Conservation (phyloP, 1,140 invertebrate genomes). For the Helicorthomorpha holstii region DNA sequence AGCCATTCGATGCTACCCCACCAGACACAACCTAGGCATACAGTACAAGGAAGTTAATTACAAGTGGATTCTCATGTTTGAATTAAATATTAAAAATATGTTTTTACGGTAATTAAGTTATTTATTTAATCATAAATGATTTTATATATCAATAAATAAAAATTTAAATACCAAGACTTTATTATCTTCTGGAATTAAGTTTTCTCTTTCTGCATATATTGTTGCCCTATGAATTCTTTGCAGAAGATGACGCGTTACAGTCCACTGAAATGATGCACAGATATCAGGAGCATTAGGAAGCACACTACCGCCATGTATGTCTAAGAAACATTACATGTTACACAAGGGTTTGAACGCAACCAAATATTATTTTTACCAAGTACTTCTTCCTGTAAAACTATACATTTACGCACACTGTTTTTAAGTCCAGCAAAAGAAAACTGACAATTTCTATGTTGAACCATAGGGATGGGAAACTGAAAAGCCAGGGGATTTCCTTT, state of each 20-base stretch:
- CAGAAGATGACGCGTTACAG: constrained; percentile 57
- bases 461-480: constrained; percentile 41
- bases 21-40: constrained; percentile 84
- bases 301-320: constrained; percentile 40
- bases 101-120: too few relatives aligned
- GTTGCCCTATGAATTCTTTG: constrained; percentile 66
- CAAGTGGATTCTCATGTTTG: constrained; percentile 22
- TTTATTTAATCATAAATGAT: neutral
- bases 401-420: constrained; percentile 30
- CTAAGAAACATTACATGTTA: constrained; percentile 16
- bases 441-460: constrained; percentile 47
- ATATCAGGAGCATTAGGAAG: constrained; percentile 65
- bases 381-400: constrained; percentile 38
- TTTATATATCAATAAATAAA: neutral
- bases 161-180: constrained; percentile 11
- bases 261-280: constrained; percentile 65
- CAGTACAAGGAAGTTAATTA: too few relatives aligned
- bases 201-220: constrained; percentile 40
- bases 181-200: constrained; percentile 13
- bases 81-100: constrained; percentile 4
- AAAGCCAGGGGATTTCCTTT: constrained; percentile 48
- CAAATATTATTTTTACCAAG: constrained; percentile 27
- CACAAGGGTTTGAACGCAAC: neutral
- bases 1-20: constrained; percentile 85
- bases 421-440: constrained; percentile 71